These are phyloP conservation scores for Lethenteron camtschaticum DNA, from an alignment of 2,113 vertebrate species.

Conservation along the genomic window DNA sequence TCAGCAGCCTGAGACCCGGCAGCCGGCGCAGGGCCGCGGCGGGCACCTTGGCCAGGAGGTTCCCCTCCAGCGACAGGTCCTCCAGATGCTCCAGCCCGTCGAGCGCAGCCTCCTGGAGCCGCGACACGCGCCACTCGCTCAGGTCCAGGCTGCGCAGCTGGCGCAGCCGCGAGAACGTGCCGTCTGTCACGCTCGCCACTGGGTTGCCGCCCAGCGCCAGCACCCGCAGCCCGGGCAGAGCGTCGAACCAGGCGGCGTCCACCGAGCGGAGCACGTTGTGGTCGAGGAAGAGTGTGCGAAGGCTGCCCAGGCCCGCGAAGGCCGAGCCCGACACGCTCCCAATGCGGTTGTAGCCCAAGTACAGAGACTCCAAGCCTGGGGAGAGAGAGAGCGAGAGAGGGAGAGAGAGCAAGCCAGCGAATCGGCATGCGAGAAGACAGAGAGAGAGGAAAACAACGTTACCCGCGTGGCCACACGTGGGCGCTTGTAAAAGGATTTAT, in stretches of 20 bases:
- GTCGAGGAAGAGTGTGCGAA: background rate
- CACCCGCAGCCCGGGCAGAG: background rate
- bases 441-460: too few relatives aligned
- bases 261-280: background rate
- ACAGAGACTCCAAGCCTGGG: background rate
- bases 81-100: constrained; percentile 49
- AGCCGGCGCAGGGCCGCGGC: constrained; percentile 41
- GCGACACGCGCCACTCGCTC: constrained; percentile 48
- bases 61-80: constrained; percentile 74
- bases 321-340: background rate
- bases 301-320: background rate
- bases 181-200: background rate
- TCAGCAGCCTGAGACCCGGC: constrained; percentile 59
- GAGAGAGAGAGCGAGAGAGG: background rate
- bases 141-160: constrained; percentile 50
- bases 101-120: constrained; percentile 45
- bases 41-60: constrained; percentile 41
- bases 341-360: background rate
- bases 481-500: background rate
- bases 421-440: too few relatives aligned
- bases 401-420: too few relatives aligned
- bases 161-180: background rate
- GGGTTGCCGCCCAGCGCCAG: background rate
- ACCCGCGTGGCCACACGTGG: background rate
- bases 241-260: background rate